These are phyloP conservation scores for Chelonia mydas DNA, from an alignment of 2,797 vertebrate genomes.

Conservation along the genomic window DNA sequence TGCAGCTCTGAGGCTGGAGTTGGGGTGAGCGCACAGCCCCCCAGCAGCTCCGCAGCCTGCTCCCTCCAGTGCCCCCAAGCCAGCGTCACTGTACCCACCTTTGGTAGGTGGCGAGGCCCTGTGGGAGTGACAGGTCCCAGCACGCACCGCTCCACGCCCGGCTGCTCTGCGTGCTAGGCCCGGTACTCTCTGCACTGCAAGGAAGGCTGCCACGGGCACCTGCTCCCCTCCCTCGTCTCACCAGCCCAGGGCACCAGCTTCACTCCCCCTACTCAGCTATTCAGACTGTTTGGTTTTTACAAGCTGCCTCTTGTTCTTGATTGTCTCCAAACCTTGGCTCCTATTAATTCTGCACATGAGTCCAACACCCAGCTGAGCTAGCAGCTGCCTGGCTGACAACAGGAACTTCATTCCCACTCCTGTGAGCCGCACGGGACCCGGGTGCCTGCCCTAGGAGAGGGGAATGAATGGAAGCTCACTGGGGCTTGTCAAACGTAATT, in stretches of 20 bases:
- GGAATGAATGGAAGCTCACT: constrained; percentile 64
- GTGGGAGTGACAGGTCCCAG: too few species aligned
- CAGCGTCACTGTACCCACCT: neutral
- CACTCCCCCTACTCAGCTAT: neutral
- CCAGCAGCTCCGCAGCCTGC: fast-evolving
- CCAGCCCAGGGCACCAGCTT: neutral
- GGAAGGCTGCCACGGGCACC: neutral
- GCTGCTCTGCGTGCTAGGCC: too few species aligned
- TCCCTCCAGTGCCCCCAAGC: neutral
- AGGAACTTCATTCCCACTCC: constrained; percentile 36
- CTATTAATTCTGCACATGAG: neutral
- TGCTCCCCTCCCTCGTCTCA: constrained; percentile 14
- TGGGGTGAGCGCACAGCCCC: neutral
- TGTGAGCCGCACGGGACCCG: neutral
- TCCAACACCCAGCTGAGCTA: neutral
- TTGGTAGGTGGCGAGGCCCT: neutral
- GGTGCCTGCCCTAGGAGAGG: constrained; percentile 40
- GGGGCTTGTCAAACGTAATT: constrained; percentile 68
- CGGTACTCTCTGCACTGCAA: neutral
- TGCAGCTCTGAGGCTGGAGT: neutral
- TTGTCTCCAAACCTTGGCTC: neutral
- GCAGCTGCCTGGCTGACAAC: neutral
- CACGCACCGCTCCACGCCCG: neutral
- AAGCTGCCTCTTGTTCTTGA: neutral
- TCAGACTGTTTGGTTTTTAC: too few species aligned